Conservation (phyloP, 1,140 invertebrate species). For the Orius laevigatus region DNA sequence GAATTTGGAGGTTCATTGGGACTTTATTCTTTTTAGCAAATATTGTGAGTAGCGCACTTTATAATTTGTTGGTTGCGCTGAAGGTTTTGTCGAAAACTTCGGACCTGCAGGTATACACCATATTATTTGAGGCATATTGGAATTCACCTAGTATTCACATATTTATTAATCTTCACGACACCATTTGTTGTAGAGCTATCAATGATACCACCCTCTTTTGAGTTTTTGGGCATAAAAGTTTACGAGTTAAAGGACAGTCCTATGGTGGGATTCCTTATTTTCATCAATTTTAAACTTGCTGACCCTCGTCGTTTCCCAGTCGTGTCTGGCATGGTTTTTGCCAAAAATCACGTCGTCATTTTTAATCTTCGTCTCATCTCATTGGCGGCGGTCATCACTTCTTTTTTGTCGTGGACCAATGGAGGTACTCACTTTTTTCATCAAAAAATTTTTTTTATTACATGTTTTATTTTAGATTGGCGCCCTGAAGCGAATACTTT, state of each 20-base stretch:
- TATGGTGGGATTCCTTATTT: constrained; percentile 87
- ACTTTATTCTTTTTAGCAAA: constrained; percentile 94
- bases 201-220: constrained; percentile 21
- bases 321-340: constrained; percentile 92
- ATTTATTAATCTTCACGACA: background rate
- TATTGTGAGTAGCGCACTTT: constrained; percentile 85
- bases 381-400: constrained; percentile 52
- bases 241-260: constrained; percentile 38
- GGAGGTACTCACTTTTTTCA: constrained; percentile 29
- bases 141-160: no score
- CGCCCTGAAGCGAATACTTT: constrained; percentile 51
- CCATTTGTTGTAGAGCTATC: background rate
- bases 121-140: no score
- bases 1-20: constrained; percentile 96
- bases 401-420: constrained; percentile 48
- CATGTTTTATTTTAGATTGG: constrained; percentile 37
- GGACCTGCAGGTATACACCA: constrained; percentile 51
- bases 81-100: constrained; percentile 91
- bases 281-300: constrained; percentile 67
- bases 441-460: background rate
- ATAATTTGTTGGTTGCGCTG: constrained; percentile 88
- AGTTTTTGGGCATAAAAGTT: constrained; percentile 40
- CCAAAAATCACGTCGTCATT: constrained; percentile 79
- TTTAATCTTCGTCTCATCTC: constrained; percentile 62
- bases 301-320: constrained; percentile 78